Percentiles rank a stretch among this genome's conserved stretches.
These are phyloP conservation scores for Eupithecia centaureata DNA, from an alignment of 2,888 invertebrate species.

Conservation along the genomic window DNA sequence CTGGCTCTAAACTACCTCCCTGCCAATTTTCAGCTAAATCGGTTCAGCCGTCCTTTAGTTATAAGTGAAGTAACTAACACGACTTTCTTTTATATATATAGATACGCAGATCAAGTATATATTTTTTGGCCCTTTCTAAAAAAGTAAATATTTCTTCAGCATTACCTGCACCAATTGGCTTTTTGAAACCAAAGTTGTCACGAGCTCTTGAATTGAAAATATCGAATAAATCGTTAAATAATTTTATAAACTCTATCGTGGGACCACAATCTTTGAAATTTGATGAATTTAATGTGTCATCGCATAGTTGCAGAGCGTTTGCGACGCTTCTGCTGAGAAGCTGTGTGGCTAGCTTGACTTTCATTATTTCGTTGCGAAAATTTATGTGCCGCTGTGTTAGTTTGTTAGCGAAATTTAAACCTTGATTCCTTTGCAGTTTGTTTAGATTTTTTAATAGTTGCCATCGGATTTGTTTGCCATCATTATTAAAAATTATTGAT, in stretches of 20 bases:
- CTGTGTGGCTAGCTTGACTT: constrained; percentile 14
- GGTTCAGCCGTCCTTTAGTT: too few species aligned
- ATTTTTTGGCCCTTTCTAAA: not conserved
- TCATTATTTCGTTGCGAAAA: constrained; percentile 17
- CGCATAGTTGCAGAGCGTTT: not conserved
- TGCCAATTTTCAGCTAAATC: too few species aligned
- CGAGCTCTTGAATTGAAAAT: constrained; percentile 19
- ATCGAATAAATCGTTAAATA: constrained; percentile 13
- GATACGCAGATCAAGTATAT: not conserved
- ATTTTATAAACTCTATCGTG: constrained; percentile 2
- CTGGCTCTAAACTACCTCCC: too few species aligned
- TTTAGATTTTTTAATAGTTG: not conserved
- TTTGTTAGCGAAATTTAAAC: not conserved
- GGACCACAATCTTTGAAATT: not conserved
- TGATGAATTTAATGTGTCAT: not conserved
- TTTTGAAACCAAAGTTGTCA: not conserved
- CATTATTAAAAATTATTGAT: not conserved
- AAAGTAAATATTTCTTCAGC: not conserved
- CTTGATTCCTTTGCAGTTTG: not conserved
- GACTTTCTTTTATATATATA: not conserved
- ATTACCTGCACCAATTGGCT: not conserved
- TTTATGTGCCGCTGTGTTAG: not conserved
- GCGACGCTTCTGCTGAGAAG: constrained; percentile 10
- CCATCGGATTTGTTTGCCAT: not conserved
- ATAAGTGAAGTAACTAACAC: too few species aligned